Evolutionary conservation across 2,888 invertebrate genomes (phyloP).

Genomic region (Lasioglossum morio): DNA sequence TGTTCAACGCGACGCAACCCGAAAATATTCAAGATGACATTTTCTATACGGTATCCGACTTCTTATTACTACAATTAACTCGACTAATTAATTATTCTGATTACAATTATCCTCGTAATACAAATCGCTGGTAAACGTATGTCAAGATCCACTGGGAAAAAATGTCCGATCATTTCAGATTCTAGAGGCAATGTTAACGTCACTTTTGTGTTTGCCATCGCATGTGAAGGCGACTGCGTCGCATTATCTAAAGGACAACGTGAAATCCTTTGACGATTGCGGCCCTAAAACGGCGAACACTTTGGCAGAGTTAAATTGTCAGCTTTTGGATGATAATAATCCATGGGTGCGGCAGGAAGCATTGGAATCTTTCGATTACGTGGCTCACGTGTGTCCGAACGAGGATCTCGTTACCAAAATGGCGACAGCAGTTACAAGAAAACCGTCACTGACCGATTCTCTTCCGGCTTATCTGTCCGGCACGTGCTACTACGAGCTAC

Average conservation of each 20-base stretch:
- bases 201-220: conserved; percentile 56
- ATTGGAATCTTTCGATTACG: conserved; percentile 77
- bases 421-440: conserved; percentile 66
- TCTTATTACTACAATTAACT: neutral
- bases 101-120: no score
- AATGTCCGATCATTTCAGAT: conserved; percentile 65
- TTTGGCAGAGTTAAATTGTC: conserved; percentile 73
- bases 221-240: conserved; percentile 66
- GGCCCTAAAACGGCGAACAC: conserved; percentile 30
- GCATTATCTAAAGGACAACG: conserved; percentile 69
- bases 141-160: no score
- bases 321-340: conserved; percentile 73
- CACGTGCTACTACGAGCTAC: conserved; percentile 55
- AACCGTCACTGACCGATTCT: conserved; percentile 66
- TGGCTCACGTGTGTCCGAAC: conserved; percentile 73
- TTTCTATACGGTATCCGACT: conserved; percentile 62
- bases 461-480: conserved; percentile 76
- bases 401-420: conserved; percentile 74
- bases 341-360: conserved; percentile 78
- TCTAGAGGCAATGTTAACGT: conserved; percentile 62
- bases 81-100: no score
- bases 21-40: conserved; percentile 55
- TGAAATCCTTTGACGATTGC: conserved; percentile 42
- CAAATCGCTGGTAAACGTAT: no score
- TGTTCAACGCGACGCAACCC: conserved; percentile 65